Evolutionary conservation across 1,140 invertebrate species (phyloP).

Genomic region (Vollenhovia emeryi): DNA sequence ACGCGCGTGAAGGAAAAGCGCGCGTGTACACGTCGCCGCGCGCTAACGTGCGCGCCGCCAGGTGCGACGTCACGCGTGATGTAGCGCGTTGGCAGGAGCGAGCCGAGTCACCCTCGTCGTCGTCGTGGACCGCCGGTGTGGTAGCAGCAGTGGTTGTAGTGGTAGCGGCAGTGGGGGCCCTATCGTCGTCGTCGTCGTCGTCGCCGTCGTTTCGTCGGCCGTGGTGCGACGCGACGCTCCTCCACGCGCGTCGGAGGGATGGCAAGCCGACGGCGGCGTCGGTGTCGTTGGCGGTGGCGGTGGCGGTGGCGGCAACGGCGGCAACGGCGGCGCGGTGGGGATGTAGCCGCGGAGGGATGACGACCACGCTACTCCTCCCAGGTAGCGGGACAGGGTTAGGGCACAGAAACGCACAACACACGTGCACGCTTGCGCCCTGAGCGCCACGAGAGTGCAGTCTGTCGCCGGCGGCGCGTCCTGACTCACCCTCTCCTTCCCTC

Average conservation of each 20-base stretch:
- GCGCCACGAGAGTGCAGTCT: conserved; percentile 70
- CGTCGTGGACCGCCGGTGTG: conserved; percentile 10
- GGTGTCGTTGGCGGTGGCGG: conserved; percentile 44
- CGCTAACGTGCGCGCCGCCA: conserved; percentile 57
- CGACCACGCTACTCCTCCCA: conserved; percentile 67
- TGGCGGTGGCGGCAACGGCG: conserved; percentile 60
- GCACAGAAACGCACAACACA: conserved; percentile 76
- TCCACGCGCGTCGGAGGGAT: conserved; percentile 65
- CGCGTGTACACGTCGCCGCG: conserved; percentile 54
- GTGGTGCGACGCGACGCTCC: conserved; percentile 53
- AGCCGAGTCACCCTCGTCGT: conserved; percentile 21
- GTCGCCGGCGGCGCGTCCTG: conserved; percentile 67
- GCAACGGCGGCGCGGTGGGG: conserved; percentile 63
- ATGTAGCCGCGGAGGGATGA: conserved; percentile 69
- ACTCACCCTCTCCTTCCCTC: conserved; percentile 14
- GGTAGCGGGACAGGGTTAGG: conserved; percentile 74
- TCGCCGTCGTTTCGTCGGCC: conserved; percentile 66
- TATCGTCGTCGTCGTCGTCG: conserved; percentile 62
- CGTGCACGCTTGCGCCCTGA: conserved; percentile 78
- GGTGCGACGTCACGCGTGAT: conserved; percentile 78
- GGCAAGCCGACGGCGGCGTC: conserved; percentile 49
- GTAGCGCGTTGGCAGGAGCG: conserved; percentile 65
- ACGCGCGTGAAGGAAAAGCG: conserved; percentile 58
- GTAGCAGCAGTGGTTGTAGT: conserved; percentile 11
- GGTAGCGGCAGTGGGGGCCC: not conserved